phyloP scores from a whole-genome alignment of 2,113 vertebrate species.

The Fukomys damarensis region DNA sequence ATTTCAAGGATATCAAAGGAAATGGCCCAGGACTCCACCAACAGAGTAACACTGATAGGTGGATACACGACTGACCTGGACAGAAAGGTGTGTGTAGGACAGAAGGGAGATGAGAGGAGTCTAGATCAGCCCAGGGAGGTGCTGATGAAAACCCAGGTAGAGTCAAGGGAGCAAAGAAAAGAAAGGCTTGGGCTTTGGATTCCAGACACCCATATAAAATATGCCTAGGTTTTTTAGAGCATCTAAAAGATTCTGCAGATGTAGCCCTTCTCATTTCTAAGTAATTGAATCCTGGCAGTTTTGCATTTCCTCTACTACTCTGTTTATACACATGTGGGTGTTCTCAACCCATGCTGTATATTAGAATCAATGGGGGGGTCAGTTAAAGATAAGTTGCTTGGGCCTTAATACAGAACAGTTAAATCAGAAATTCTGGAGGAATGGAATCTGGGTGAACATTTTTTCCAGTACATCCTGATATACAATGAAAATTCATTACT shows the following conservation, averaged over 20 bases:
- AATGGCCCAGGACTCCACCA: neutral
- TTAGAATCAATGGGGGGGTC: conserved; percentile 41
- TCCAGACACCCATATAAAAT: conserved; percentile 13
- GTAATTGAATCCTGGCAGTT: conserved; percentile 38
- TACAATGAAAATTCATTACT: neutral
- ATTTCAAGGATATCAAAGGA: neutral
- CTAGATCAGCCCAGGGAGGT: neutral
- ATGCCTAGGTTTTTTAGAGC: neutral
- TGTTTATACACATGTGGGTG: neutral
- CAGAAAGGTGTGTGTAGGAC: neutral
- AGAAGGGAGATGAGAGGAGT: neutral
- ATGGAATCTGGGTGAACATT: neutral
- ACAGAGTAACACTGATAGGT: neutral
- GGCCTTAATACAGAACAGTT: neutral
- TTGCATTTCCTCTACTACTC: conserved; percentile 46
- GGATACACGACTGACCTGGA: neutral
- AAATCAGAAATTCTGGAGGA: conserved; percentile 31
- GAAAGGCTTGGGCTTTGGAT: neutral
- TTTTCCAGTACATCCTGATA: neutral
- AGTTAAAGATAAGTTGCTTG: conserved; percentile 21
- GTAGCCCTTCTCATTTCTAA: conserved; percentile 55
- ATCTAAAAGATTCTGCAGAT: conserved; percentile 29
- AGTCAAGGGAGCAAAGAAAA: neutral
- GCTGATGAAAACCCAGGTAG: neutral
- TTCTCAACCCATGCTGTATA: neutral